A percentile compares a stretch with the other conserved stretches of the same genome.
These are phyloP conservation scores for Odontomachus brunneus DNA, from an alignment of 1,140 invertebrate genomes.

Conservation along the genomic window DNA sequence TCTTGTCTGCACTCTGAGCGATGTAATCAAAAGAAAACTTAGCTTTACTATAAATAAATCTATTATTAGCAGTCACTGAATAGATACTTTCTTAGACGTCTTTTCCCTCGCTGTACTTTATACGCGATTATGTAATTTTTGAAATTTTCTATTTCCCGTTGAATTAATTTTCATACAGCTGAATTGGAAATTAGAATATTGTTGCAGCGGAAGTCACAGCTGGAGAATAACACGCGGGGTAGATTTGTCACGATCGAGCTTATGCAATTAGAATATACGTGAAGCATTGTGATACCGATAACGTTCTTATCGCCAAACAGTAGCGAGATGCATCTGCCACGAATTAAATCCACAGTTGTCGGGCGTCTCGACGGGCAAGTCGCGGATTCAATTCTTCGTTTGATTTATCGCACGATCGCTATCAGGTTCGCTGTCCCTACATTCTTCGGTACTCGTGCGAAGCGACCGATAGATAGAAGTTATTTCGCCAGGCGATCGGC, in stretches of 20 bases:
- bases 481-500: conserved; percentile 30
- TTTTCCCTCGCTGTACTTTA: too few relatives aligned
- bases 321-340: not conserved
- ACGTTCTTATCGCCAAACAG: not conserved
- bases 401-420: conserved; percentile 42
- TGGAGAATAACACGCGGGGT: not conserved
- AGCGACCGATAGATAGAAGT: conserved; percentile 10
- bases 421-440: conserved; percentile 17
- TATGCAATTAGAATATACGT: not conserved
- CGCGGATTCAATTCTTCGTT: conserved; percentile 33
- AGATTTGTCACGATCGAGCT: not conserved
- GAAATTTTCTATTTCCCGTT: not conserved
- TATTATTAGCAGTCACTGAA: too few relatives aligned
- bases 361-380: conserved; percentile 16
- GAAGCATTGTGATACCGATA: not conserved
- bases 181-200: not conserved
- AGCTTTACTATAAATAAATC: too few relatives aligned
- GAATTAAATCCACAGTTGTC: conserved; percentile 6
- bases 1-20: too few relatives aligned
- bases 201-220: not conserved
- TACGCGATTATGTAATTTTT: too few relatives aligned
- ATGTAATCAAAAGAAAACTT: too few relatives aligned
- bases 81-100: too few relatives aligned
- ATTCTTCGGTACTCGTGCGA: conserved; percentile 28
- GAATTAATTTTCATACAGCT: not conserved